Percentiles rank a stretch among this genome's conserved stretches.
These are phyloP conservation scores for Teleogryllus oceanicus DNA, from an alignment of 2,888 invertebrate genomes.

Conservation along the genomic window DNA sequence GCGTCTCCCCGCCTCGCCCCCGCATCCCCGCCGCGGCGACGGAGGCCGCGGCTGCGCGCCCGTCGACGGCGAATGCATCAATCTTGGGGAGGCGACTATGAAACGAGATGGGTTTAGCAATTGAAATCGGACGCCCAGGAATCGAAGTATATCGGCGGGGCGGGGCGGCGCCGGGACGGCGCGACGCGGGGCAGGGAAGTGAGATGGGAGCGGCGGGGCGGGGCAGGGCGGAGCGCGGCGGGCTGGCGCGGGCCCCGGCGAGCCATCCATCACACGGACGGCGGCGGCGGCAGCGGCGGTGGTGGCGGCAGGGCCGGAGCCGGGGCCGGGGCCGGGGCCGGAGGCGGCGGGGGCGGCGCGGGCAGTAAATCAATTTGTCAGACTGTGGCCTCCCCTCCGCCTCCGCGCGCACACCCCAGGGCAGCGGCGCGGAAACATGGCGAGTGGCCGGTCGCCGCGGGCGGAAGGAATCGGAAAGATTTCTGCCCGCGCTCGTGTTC, in stretches of 20 bases:
- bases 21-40: not conserved
- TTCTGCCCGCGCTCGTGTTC: not conserved
- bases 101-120: conserved; percentile 18
- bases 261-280: conserved; percentile 18
- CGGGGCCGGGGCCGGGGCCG: not conserved
- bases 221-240: not conserved
- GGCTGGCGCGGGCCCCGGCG: not conserved
- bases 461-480: conserved; percentile 18
- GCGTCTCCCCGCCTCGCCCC: not conserved
- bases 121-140: conserved; percentile 3
- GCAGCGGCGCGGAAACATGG: conserved; percentile 9
- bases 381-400: not conserved
- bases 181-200: not conserved
- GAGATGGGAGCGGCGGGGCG: not conserved
- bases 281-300: not conserved
- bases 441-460: conserved; percentile 18
- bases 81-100: conserved; percentile 18
- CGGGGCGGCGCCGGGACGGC: not conserved
- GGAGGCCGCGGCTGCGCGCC: not conserved
- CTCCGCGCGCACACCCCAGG: not conserved
- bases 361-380: conserved; percentile 18
- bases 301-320: not conserved
- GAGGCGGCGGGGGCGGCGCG: not conserved
- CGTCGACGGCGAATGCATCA: conserved; percentile 18
- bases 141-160: not conserved